A percentile compares a stretch with the other conserved stretches of the same genome.
Evolutionary conservation across 2,888 invertebrate species (phyloP).

Genomic region (Lacanobia oleracea): DNA sequence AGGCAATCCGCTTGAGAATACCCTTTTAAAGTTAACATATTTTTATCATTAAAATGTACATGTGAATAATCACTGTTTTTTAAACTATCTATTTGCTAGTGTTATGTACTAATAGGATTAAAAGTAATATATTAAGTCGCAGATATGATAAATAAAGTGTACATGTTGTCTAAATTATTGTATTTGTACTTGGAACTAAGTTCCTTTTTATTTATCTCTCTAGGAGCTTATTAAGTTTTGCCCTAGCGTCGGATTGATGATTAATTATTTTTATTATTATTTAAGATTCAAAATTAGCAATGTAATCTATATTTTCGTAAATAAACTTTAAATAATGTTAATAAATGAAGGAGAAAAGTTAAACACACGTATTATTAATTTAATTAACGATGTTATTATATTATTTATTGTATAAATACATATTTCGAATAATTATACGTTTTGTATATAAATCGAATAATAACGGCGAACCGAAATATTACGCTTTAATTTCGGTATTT

Average conservation of each 20-base stretch:
- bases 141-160: conserved; percentile 3
- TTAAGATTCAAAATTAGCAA: conserved; percentile 10
- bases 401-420: conserved; percentile 52
- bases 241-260: conserved; percentile 31
- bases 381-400: conserved; percentile 32
- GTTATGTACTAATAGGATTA: conserved; percentile 10
- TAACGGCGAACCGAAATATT: conserved; percentile 54
- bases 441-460: conserved; percentile 64
- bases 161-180: conserved; percentile 14
- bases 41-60: conserved; percentile 5
- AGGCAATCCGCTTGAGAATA: conserved; percentile 29
- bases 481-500: conserved; percentile 70
- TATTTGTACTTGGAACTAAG: conserved; percentile 1
- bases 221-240: not conserved
- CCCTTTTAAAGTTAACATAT: not conserved
- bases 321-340: conserved; percentile 26
- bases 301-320: conserved; percentile 42
- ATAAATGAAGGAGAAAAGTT: conserved; percentile 16
- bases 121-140: conserved; percentile 4
- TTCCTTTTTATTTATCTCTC: conserved; percentile 19
- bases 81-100: conserved; percentile 5
- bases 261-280: conserved; percentile 34
- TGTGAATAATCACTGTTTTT: conserved; percentile 3
- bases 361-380: conserved; percentile 37
- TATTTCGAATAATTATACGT: conserved; percentile 46